These are phyloP conservation scores for Ictalurus punctatus DNA, from an alignment of 2,113 vertebrate genomes.

Conservation along the genomic window DNA sequence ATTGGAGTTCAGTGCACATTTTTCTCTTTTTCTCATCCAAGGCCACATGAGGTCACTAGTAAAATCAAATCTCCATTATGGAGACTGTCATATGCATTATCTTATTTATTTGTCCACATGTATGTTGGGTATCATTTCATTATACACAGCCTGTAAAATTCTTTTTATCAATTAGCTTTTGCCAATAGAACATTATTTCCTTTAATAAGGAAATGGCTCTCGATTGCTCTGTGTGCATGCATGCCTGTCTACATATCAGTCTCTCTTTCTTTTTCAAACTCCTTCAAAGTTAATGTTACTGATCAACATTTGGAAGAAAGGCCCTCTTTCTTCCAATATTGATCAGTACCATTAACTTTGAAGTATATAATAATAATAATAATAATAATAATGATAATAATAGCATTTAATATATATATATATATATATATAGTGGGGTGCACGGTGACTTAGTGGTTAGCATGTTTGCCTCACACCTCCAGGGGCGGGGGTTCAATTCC, in stretches of 20 bases:
- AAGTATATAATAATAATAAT: too few relatives aligned
- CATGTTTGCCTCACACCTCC: too few relatives aligned
- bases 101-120: neutral
- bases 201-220: neutral
- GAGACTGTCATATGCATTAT: neutral
- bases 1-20: slow-evolving; percentile 6
- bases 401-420: too few relatives aligned
- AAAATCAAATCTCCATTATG: neutral
- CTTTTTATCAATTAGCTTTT: neutral
- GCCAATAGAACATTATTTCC: neutral
- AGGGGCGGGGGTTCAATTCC: too few relatives aligned
- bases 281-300: neutral
- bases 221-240: neutral
- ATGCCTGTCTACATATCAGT: neutral
- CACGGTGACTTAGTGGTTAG: too few relatives aligned
- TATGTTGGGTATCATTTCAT: neutral
- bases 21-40: neutral
- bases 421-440: too few relatives aligned
- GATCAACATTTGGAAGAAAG: neutral
- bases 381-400: too few relatives aligned
- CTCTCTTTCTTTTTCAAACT: neutral
- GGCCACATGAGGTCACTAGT: slow-evolving; percentile 8
- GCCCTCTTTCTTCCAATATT: too few relatives aligned
- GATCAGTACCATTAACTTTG: too few relatives aligned
- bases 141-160: neutral